Percentiles rank a stretch among this genome's conserved stretches.
phyloP scores from a whole-genome alignment of 2,797 vertebrate species.

The Brachyalestes nurse region DNA sequence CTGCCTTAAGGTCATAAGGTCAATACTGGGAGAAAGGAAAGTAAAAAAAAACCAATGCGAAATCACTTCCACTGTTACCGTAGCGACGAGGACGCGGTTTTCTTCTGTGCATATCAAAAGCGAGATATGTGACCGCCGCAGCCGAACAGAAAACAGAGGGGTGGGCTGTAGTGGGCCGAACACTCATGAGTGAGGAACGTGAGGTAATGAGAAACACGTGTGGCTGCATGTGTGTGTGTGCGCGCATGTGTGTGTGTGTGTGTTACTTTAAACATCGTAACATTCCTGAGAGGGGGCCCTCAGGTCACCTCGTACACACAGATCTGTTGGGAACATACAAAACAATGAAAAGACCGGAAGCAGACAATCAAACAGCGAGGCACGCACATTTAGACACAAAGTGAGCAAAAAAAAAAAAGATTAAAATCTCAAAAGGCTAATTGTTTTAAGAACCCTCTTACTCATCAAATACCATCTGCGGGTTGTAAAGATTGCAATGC shows the following conservation, averaged over 20 bases:
- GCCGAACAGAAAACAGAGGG: background rate
- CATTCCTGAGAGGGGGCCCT: constrained; percentile 52
- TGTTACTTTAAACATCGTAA: constrained; percentile 44
- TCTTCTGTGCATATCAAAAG: background rate
- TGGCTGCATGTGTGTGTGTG: constrained; percentile 2
- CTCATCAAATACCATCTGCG: constrained; percentile 11
- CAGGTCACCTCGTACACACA: constrained; percentile 31
- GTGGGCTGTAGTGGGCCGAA: constrained; percentile 23
- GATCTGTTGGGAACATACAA: constrained; percentile 45
- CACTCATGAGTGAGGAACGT: constrained; percentile 33
- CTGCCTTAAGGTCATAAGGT: constrained; percentile 49
- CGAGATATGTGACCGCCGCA: background rate
- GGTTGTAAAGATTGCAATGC: constrained; percentile 9
- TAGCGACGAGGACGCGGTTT: background rate
- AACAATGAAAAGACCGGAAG: constrained; percentile 60
- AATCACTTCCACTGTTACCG: background rate
- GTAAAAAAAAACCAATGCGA: background rate
- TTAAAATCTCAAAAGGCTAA: constrained; percentile 38
- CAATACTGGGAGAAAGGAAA: constrained; percentile 39
- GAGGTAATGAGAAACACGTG: constrained; percentile 60
- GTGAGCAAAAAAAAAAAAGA: constrained; percentile 9
- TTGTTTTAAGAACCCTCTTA: constrained; percentile 19
- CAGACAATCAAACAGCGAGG: constrained; percentile 64
- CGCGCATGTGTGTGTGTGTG: constrained; percentile 11
- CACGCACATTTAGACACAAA: constrained; percentile 48